Percentiles rank a stretch among this genome's conserved stretches.
Evolutionary conservation across 1,140 invertebrate genomes (phyloP).

Genomic region (Orchestia grillus): DNA sequence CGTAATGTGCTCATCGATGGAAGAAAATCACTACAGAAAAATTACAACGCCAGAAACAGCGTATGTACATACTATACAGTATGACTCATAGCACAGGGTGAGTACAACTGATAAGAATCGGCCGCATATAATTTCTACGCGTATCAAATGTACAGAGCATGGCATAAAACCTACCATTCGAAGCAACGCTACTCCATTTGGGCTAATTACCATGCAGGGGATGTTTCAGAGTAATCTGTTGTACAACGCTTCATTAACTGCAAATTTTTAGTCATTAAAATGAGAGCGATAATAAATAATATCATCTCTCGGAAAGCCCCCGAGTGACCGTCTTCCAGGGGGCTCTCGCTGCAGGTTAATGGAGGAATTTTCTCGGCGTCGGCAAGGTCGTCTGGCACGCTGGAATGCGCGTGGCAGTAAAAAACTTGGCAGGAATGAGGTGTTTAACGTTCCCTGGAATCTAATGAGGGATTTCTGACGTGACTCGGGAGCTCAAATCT

Average conservation of each 20-base stretch:
- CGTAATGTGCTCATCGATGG: not conserved
- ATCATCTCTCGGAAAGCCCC: not conserved
- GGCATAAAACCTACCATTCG: not conserved
- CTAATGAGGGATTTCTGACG: slow-evolving; percentile 42
- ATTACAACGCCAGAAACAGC: not conserved
- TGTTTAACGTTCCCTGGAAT: slow-evolving; percentile 14
- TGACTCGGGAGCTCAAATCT: slow-evolving; percentile 22
- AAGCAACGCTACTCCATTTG: not conserved
- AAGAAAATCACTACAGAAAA: not conserved
- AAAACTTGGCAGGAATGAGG: slow-evolving; percentile 7
- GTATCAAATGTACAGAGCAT: not conserved
- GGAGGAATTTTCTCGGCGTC: not conserved
- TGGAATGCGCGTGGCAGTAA: not conserved
- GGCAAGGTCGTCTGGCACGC: slow-evolving; percentile 17
- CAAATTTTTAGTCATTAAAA: not conserved
- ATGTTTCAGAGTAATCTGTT: not conserved
- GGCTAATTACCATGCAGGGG: not conserved
- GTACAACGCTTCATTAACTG: not conserved
- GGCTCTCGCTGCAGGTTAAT: not conserved
- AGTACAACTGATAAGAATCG: not conserved
- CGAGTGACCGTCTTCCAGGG: not conserved
- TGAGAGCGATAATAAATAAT: not conserved
- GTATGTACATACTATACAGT: not conserved
- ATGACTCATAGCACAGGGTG: not conserved
- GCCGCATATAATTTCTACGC: not conserved